Conservation (phyloP, 1,140 invertebrate genomes). For the Heterodera carotae region DNA sequence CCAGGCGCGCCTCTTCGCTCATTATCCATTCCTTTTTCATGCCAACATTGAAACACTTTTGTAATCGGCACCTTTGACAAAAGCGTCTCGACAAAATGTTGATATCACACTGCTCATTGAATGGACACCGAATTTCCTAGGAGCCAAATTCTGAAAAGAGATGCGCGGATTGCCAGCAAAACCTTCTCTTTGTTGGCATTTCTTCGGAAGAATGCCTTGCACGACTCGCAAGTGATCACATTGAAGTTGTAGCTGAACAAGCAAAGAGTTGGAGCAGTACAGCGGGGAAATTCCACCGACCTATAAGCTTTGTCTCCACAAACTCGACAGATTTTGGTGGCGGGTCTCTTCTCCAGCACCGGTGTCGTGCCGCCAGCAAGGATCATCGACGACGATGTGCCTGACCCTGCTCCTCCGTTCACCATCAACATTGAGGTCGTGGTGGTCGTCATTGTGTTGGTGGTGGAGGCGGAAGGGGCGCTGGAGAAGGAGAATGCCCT, state of each 20-base stretch:
- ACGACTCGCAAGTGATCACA: constrained; percentile 83
- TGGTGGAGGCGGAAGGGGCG: constrained; percentile 23
- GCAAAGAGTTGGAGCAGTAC: constrained; percentile 67
- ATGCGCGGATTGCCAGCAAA: neutral
- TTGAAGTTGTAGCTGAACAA: constrained; percentile 86
- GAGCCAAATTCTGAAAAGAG: constrained; percentile 5
- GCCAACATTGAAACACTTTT: constrained; percentile 86
- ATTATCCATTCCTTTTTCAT: constrained; percentile 85
- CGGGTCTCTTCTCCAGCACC: constrained; percentile 52
- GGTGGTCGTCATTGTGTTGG: constrained; percentile 30
- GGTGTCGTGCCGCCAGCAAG: constrained; percentile 32
- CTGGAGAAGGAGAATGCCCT: constrained; percentile 30
- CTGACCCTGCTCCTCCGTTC: neutral
- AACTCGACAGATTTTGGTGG: constrained; percentile 75
- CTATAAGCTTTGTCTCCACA: constrained; percentile 81
- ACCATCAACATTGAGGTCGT: constrained; percentile 1
- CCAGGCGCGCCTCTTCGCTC: constrained; percentile 88
- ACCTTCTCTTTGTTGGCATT: constrained; percentile 73
- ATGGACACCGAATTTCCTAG: constrained; percentile 89
- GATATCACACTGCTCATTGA: constrained; percentile 86
- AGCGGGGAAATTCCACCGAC: neutral
- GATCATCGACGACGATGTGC: constrained; percentile 24
- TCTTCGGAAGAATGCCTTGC: constrained; percentile 93
- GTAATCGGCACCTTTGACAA: constrained; percentile 90
- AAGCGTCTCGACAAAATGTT: constrained; percentile 83